These are phyloP conservation scores for Rapana venosa DNA, from an alignment of 2,888 invertebrate genomes.

Conservation along the genomic window DNA sequence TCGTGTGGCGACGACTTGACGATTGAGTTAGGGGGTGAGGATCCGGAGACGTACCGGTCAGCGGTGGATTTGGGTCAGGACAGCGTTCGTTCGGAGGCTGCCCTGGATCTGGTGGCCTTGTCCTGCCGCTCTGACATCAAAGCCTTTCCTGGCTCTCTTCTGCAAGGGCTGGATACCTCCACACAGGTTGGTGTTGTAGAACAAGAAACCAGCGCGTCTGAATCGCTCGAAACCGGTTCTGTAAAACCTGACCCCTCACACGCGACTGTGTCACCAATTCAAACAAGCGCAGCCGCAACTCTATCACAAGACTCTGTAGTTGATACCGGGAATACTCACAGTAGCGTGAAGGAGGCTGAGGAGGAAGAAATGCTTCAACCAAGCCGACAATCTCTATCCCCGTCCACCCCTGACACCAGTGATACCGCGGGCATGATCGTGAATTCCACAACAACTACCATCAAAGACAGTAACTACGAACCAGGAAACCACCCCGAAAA, in stretches of 20 bases:
- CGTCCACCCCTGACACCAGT: background rate
- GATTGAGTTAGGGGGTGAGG: background rate
- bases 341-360: background rate
- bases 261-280: background rate
- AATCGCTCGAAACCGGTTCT: background rate
- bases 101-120: background rate
- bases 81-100: background rate
- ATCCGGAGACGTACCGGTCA: background rate
- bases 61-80: background rate
- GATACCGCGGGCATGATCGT: background rate
- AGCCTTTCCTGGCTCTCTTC: background rate
- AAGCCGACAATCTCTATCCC: background rate
- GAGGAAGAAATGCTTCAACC: background rate
- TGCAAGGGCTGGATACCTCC: background rate
- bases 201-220: background rate
- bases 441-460: background rate
- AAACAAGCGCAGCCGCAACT: background rate
- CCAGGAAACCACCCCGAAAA: too few species aligned
- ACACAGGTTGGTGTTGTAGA: background rate
- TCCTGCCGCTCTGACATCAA: background rate
- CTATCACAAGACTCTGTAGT: background rate
- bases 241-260: background rate
- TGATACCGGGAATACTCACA: background rate
- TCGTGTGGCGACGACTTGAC: background rate
- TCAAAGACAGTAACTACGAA: too few species aligned